Conservation (phyloP, 2,797 vertebrate genomes). For the Premnoplex brunnescens region DNA sequence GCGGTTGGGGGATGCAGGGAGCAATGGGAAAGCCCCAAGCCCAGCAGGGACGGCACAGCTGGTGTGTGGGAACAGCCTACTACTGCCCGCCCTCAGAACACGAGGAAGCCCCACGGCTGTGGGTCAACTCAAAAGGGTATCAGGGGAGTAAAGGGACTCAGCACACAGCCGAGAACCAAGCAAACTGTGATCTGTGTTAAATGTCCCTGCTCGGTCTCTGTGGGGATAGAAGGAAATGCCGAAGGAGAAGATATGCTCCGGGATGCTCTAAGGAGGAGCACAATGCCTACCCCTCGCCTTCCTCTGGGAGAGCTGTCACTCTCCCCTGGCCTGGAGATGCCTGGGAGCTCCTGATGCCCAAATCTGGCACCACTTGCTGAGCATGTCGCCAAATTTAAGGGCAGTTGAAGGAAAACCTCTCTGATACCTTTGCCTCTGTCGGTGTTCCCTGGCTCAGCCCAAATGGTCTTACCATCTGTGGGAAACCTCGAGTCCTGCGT, state of each 20-base stretch:
- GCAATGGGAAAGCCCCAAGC: accelerated
- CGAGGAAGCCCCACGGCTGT: neutral
- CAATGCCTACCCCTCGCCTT: accelerated
- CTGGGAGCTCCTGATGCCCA: accelerated
- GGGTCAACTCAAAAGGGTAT: accelerated
- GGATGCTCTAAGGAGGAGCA: neutral
- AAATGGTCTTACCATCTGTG: accelerated
- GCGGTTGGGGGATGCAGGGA: accelerated
- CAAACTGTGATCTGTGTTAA: neutral
- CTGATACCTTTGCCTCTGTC: accelerated
- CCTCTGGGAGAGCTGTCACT: neutral
- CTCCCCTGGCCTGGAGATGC: neutral
- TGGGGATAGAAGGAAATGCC: neutral
- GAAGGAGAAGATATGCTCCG: neutral
- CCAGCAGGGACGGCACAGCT: accelerated
- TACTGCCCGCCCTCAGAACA: accelerated
- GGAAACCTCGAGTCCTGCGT: neutral
- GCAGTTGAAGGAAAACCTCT: neutral
- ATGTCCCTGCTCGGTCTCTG: neutral
- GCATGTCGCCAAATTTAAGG: neutral
- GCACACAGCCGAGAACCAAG: neutral
- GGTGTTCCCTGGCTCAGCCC: neutral
- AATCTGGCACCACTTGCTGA: neutral
- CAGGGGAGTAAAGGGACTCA: accelerated
- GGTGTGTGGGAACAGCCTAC: accelerated